Evolutionary conservation across 37 sponge, comb jelly and placozoan species (phyloP).

Genomic region (Chondrosia reniformis): DNA sequence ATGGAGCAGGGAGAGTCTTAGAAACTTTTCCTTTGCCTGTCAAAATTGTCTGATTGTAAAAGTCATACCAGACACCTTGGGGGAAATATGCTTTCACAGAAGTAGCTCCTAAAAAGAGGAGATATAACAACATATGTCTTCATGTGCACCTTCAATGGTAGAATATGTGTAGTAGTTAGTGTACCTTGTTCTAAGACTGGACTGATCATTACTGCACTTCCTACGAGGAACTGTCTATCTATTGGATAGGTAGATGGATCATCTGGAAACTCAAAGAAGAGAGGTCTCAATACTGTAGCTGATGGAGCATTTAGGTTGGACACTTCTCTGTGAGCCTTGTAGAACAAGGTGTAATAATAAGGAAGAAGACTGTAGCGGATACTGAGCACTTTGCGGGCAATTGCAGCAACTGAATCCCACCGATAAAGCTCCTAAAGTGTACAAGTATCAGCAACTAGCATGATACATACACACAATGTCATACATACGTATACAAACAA

Average conservation of each 20-base stretch:
- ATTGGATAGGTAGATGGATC: slow-evolving; percentile 41
- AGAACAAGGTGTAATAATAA: slow-evolving; percentile 84
- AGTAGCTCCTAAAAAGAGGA: slow-evolving; percentile 37
- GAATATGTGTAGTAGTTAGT: no score
- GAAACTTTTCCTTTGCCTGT: slow-evolving; percentile 12
- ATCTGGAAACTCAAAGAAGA: slow-evolving; percentile 74
- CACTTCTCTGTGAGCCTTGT: slow-evolving; percentile 58
- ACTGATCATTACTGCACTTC: slow-evolving; percentile 41
- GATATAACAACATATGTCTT: no score
- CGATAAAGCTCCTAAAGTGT: slow-evolving; percentile 74
- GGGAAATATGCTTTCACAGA: slow-evolving; percentile 71
- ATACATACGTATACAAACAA: no score
- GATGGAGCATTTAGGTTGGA: slow-evolving; percentile 26
- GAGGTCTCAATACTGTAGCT: slow-evolving; percentile 66
- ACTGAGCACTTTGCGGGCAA: slow-evolving; percentile 40
- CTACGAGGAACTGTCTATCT: slow-evolving; percentile 78
- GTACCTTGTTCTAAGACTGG: slow-evolving; percentile 59
- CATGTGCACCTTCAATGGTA: no score
- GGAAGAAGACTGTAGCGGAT: slow-evolving; percentile 70
- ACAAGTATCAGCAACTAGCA: no score
- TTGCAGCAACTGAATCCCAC: slow-evolving; percentile 74
- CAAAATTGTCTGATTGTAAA: slow-evolving; percentile 24
- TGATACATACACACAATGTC: no score
- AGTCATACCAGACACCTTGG: slow-evolving; percentile 73
- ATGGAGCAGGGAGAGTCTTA: slow-evolving; percentile 47